phyloP scores from a whole-genome alignment of 1,140 invertebrate species.

The Phortica variegata region DNA sequence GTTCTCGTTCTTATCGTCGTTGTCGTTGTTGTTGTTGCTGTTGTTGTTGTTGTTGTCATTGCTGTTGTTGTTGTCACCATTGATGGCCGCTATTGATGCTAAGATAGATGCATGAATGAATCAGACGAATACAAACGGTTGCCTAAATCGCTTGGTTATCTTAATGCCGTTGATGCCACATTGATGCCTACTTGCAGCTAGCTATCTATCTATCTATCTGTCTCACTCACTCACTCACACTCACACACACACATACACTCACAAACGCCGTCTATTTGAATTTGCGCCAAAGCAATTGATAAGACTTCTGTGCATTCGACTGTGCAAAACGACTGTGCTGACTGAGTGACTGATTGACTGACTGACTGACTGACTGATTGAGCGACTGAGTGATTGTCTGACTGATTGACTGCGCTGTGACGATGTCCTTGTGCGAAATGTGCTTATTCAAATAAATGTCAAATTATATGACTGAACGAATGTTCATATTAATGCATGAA shows the following conservation, averaged over 20 bases:
- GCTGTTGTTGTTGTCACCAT: background rate
- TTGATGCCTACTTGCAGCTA: slow-evolving; percentile 1
- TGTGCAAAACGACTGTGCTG: no score
- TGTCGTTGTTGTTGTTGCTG: background rate
- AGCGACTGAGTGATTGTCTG: no score
- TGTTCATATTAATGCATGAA: no score
- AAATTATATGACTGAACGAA: no score
- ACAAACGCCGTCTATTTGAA: no score
- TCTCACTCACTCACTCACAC: slow-evolving; percentile 4
- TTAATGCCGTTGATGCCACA: background rate
- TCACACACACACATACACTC: background rate
- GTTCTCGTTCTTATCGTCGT: slow-evolving; percentile 19
- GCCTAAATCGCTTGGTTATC: slow-evolving; percentile 9
- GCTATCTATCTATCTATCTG: slow-evolving; percentile 2
- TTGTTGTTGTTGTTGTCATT: background rate
- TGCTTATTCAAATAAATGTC: no score
- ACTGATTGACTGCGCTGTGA: no score
- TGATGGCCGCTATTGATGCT: slow-evolving; percentile 15
- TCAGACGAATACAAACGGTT: background rate
- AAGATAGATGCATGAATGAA: background rate
- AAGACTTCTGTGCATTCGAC: no score
- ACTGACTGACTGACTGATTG: no score
- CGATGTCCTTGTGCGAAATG: no score
- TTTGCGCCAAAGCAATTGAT: no score
- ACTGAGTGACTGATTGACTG: no score